Evolutionary conservation across 64 coral and sea anemone genomes (phyloP).

Genomic region (Acropora tenuis): DNA sequence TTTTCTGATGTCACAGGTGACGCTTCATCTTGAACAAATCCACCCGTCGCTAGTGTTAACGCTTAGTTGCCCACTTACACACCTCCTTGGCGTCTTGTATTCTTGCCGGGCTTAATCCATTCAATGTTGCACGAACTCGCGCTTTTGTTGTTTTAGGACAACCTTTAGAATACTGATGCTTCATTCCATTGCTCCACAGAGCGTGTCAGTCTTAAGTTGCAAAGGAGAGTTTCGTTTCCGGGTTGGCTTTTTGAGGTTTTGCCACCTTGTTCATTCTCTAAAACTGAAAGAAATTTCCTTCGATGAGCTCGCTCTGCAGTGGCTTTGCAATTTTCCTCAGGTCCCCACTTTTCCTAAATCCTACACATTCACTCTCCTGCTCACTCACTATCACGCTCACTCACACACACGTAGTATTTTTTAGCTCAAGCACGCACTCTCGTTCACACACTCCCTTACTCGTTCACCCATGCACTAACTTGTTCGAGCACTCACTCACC

Average conservation of each 20-base stretch:
- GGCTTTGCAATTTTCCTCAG: too few relatives aligned
- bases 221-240: background rate
- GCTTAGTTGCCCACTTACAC: background rate
- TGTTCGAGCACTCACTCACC: too few relatives aligned
- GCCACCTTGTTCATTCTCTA: background rate
- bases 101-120: background rate
- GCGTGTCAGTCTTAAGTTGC: background rate
- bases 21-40: background rate
- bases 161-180: background rate
- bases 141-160: constrained; percentile 6
- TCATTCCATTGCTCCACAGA: background rate
- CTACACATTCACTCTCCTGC: too few relatives aligned
- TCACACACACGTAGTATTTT: too few relatives aligned
- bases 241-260: background rate
- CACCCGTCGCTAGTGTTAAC: constrained; percentile 6
- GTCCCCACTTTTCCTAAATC: too few relatives aligned
- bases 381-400: too few relatives aligned
- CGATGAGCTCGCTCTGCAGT: background rate
- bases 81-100: constrained; percentile 13
- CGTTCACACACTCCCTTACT: too few relatives aligned
- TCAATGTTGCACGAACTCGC: background rate
- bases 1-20: background rate
- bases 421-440: too few relatives aligned
- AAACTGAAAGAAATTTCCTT: background rate
- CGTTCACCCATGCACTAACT: too few relatives aligned